A percentile compares a stretch with the other conserved stretches of the same genome.
phyloP scores from a whole-genome alignment of 2,113 vertebrate genomes.

The Tachysurus vachellii region DNA sequence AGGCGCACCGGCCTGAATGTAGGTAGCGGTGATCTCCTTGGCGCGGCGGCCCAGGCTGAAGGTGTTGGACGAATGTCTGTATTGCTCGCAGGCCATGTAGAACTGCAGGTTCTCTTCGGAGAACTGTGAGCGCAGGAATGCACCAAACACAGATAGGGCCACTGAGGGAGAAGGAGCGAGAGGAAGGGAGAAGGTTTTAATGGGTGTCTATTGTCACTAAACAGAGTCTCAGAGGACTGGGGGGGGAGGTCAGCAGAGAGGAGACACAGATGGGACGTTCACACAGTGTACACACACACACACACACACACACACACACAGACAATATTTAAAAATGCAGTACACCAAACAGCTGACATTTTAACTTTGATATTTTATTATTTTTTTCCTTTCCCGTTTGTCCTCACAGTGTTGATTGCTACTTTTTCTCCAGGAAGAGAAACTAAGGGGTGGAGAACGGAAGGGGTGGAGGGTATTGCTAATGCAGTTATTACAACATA shows the following conservation, averaged over 20 bases:
- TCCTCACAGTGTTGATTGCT: constrained; percentile 13
- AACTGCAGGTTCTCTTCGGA: constrained; percentile 97
- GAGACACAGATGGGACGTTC: constrained; percentile 37
- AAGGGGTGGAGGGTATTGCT: constrained; percentile 1
- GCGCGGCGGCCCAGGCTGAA: constrained; percentile 82
- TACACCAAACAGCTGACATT: not conserved
- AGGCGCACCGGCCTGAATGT: constrained; percentile 83
- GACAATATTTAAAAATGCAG: not conserved
- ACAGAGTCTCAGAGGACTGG: not conserved
- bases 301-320: constrained; percentile 15
- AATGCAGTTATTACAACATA: constrained; percentile 44
- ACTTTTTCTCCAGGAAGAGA: constrained; percentile 24
- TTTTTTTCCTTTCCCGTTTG: not conserved
- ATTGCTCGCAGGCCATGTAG: constrained; percentile 90
- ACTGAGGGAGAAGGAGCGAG: constrained; percentile 46
- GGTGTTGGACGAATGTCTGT: constrained; percentile 83
- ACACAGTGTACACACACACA: not conserved
- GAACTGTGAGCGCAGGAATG: constrained; percentile 91
- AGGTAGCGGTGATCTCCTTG: constrained; percentile 83
- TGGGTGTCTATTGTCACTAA: not conserved
- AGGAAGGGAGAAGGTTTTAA: constrained; percentile 18
- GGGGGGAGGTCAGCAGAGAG: not conserved
- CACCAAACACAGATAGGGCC: constrained; percentile 79
- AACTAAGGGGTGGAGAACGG: constrained; percentile 7
- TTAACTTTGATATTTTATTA: not conserved